Evolutionary conservation across 1,140 invertebrate genomes (phyloP), one percentile per base, ranked within the genome.

Genomic region (Drosophila grimshawi): DNA sequence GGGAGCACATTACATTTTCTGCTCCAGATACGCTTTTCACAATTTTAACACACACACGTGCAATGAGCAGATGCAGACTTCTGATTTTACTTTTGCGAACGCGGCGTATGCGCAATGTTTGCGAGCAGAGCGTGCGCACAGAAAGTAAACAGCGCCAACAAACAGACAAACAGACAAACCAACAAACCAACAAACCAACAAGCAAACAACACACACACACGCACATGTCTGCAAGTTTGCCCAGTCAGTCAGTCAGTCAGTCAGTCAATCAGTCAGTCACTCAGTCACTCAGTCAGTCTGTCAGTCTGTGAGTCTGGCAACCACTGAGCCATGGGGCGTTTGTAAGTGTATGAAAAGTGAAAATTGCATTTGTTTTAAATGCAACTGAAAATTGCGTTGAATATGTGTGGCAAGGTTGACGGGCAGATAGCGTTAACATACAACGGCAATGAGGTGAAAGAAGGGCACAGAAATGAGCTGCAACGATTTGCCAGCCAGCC

Each of bases 21-120:
- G 83, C 83, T 89, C 83, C 80, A 86, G 80, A 89, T 89, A 86
- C 83, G 83, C 76, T 86, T 89, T 89, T 83, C 83, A 86, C 80
- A 88, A 88, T 80, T 86, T 86, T 60, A 55, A 82, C 63, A 85
- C 74, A 76, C 35, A 70, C 33, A 51, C 63, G 39, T 48, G 33
- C 55, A 62, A 19, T 19, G 45, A 10, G 10, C 35, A 37, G 49
- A 51, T 57, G 70, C 64, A 51, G 75, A 76, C 68, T 79, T 79
- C 83, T 86, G 69, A 80, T 80, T 88, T 88, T 79, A 62, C 73
- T 83, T 80, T 85, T 78, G 66, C 77, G 55, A 71, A 86, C 69
- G 65, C 76, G 83, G 77, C 82, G 78, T 88, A 88, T 80, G 80
- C 80, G 83, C 83, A 88, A 86, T 86, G 73, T 82, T 86, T 88